Percentiles rank a stretch among this genome's conserved stretches.
These are phyloP conservation scores for Tipula unca DNA, from an alignment of 2,888 invertebrate genomes.

Conservation along the genomic window DNA sequence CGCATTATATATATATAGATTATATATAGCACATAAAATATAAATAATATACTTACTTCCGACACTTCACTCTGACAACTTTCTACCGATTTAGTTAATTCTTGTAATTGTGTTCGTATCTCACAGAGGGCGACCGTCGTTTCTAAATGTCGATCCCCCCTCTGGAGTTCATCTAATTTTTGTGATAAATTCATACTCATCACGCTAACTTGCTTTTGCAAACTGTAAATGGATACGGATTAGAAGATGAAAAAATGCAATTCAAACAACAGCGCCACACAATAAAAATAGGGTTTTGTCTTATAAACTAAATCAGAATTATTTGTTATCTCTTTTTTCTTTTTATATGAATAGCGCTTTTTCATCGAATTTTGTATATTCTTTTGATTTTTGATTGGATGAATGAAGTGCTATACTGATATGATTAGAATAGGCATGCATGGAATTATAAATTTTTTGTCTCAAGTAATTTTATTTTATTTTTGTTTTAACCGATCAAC, in stretches of 20 bases:
- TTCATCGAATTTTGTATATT: neutral
- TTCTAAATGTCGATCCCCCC: slow-evolving; percentile 82
- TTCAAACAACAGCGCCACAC: neutral
- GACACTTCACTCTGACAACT: slow-evolving; percentile 91
- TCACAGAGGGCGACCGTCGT: slow-evolving; percentile 90
- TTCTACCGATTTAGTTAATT: slow-evolving; percentile 89
- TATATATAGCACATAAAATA: too few relatives aligned
- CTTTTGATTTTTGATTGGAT: neutral
- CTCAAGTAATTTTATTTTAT: neutral
- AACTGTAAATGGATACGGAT: slow-evolving; percentile 48
- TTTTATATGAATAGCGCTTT: neutral
- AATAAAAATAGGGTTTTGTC: neutral
- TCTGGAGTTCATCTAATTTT: slow-evolving; percentile 89
- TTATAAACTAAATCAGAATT: slow-evolving; percentile 22
- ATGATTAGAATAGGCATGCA: neutral
- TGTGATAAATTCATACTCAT: slow-evolving; percentile 94
- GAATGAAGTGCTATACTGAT: neutral
- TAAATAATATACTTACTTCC: slow-evolving; percentile 46
- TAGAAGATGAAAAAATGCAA: neutral
- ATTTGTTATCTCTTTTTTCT: neutral
- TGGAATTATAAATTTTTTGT: neutral
- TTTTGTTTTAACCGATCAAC: neutral
- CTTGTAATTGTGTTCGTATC: slow-evolving; percentile 86
- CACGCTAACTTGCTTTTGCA: slow-evolving; percentile 96
- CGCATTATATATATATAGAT: neutral